These are phyloP conservation scores for Thomomys bottae DNA, from an alignment of 2,113 vertebrate species.

Conservation along the genomic window DNA sequence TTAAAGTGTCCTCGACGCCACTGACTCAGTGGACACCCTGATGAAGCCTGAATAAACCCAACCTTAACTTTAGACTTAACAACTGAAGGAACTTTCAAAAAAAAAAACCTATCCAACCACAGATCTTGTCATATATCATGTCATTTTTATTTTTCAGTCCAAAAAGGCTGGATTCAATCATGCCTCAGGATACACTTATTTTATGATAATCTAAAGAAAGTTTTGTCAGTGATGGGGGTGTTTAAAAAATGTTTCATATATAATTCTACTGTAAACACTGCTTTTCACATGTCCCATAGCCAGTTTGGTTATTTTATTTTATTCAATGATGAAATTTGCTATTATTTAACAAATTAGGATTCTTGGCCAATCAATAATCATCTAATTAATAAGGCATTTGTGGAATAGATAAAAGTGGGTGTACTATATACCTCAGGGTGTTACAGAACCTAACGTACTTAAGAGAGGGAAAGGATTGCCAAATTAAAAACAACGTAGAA, in stretches of 20 bases:
- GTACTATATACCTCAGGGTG: background rate
- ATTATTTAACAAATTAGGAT: slow-evolving; percentile 46
- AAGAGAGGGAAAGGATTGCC: background rate
- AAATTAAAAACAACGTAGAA: slow-evolving; percentile 45
- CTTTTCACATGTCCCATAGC: background rate
- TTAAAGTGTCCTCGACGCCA: background rate
- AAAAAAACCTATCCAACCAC: background rate
- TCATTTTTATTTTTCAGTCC: slow-evolving; percentile 24
- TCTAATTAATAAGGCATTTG: slow-evolving; percentile 12
- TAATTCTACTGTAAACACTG: background rate
- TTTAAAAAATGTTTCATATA: background rate
- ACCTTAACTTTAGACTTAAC: background rate
- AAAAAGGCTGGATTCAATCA: background rate
- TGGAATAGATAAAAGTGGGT: background rate
- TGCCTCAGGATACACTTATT: background rate
- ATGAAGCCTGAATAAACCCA: background rate
- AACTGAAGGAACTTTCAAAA: slow-evolving; percentile 12
- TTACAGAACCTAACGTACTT: background rate
- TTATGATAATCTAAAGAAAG: slow-evolving; percentile 28
- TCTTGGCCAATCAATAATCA: slow-evolving; percentile 21
- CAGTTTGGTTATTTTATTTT: background rate
- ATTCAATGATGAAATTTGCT: slow-evolving; percentile 46
- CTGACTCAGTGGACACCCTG: background rate
- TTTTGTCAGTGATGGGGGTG: background rate
- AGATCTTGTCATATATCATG: background rate